These are phyloP conservation scores for Denticeps clupeoides DNA, from an alignment of 2,797 vertebrate species.

Conservation along the genomic window DNA sequence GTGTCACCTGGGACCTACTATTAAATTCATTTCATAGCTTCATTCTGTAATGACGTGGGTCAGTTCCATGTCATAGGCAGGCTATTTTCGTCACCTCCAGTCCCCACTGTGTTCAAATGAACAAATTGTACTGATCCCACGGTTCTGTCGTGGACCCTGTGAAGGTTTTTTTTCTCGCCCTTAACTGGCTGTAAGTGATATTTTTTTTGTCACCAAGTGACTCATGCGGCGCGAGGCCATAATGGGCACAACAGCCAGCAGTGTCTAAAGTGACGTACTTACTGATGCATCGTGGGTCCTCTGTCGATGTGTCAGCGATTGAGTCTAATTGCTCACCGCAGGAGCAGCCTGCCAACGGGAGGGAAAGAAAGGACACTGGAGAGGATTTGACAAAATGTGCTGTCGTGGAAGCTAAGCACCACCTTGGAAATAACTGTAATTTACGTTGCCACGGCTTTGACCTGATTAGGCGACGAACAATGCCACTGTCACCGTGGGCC, in stretches of 20 bases:
- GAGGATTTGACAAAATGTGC: conserved; percentile 51
- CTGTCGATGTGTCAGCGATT: conserved; percentile 17
- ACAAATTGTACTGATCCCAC: too few relatives aligned
- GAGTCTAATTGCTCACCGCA: conserved; percentile 21
- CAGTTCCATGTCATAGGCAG: too few relatives aligned
- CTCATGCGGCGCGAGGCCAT: conserved; percentile 6
- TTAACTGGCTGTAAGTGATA: too few relatives aligned
- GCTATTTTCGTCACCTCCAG: too few relatives aligned
- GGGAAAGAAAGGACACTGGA: background rate
- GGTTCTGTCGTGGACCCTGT: too few relatives aligned
- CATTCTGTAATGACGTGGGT: too few relatives aligned
- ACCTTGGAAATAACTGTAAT: conserved; percentile 74
- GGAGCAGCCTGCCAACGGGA: conserved; percentile 18
- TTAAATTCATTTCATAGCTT: too few relatives aligned
- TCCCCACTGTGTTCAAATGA: too few relatives aligned
- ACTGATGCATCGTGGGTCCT: conserved; percentile 20
- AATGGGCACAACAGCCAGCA: conserved; percentile 9
- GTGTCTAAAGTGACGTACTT: conserved; percentile 20
- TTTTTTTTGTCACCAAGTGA: conserved; percentile 1
- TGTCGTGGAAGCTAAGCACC: conserved; percentile 49
- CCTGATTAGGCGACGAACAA: conserved; percentile 78
- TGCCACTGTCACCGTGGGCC: conserved; percentile 55
- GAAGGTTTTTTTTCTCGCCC: too few relatives aligned
- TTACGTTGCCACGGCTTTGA: conserved; percentile 68
- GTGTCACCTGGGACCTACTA: too few relatives aligned